Evolutionary conservation across 2,888 invertebrate species (phyloP), one percentile per base, ranked within the genome.

Genomic region (Erebia aethiops): DNA sequence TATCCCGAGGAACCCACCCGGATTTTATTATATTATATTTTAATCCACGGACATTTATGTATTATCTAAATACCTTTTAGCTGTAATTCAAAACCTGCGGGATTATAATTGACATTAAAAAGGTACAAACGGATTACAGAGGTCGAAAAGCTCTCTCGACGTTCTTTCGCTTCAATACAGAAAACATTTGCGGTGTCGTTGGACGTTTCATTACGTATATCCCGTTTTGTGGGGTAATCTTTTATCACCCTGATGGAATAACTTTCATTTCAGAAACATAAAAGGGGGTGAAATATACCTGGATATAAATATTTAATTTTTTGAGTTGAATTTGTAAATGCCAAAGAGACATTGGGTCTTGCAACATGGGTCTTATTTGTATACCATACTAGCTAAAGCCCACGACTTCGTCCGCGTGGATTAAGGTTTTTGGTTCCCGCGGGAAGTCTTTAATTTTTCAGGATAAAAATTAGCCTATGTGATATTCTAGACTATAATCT

Each of bases 171-270:
- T 49, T 62, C 21, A 46, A 49, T 62, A 49, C 14, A 49, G 62
- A 62, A 21, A 62, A 62, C 21, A 62, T 62, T 62, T 62, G 62
- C 62, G 62, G 62, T 62, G 49, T 49, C 49, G 46, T 62, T 49
- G 49, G 18, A 62, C 62, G 49, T 62, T 49, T 62, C 49, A 62
- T 62, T 49, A 62, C 49, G 62, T 13, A 41, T 16, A 60, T 54
- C 54, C 54, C 10, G 9, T 16, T 16, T 54, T 10, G 16, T 18
- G 11, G 18, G 18, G 54, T 54, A 54, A 54, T 54, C 54, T 54
- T 14, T 54, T 54, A 35, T 54, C 54, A 54, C 54, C 54, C 54
- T 54, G 54, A 54, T 16, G 16, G 54, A 54, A 18, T 54, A 54
- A 54, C 16, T 54, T 54, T 18, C 10, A 18, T 16, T 54, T 54